Percentiles rank a stretch among this genome's conserved stretches.
phyloP scores from a whole-genome alignment of 2,888 invertebrate genomes.

The Campaea margaritaria region DNA sequence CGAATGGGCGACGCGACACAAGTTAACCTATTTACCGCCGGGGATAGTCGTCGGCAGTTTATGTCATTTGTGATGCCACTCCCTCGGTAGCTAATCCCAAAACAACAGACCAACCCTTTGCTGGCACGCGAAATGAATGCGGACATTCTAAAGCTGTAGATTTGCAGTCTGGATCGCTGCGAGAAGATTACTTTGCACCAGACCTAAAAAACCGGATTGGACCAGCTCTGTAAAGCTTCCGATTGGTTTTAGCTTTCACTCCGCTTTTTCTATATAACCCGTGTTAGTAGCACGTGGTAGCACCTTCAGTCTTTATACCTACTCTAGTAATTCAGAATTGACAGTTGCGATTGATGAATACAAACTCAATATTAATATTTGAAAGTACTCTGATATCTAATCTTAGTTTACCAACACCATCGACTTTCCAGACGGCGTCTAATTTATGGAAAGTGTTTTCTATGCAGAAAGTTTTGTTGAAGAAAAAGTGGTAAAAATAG shows the following conservation, averaged over 20 bases:
- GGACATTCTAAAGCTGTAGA: conserved; percentile 26
- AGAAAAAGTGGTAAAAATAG: conserved; percentile 53
- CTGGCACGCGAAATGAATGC: conserved; percentile 58
- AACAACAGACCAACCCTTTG: conserved; percentile 67
- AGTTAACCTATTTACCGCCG: conserved; percentile 62
- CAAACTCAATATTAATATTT: conserved; percentile 1
- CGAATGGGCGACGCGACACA: conserved; percentile 54
- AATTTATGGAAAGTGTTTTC: conserved; percentile 65
- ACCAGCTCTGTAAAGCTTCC: not conserved
- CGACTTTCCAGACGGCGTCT: conserved; percentile 50
- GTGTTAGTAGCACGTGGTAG: too few relatives aligned
- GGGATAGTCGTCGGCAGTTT: conserved; percentile 51
- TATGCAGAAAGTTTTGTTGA: conserved; percentile 57
- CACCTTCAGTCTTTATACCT: too few relatives aligned
- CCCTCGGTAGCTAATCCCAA: conserved; percentile 43
- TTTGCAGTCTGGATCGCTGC: not conserved
- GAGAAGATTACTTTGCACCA: not conserved
- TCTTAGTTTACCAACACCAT: conserved; percentile 8
- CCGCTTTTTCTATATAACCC: not conserved
- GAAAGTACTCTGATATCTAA: conserved; percentile 4
- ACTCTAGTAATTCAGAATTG: not conserved
- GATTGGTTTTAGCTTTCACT: not conserved
- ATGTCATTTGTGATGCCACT: conserved; percentile 53
- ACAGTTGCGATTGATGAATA: not conserved
- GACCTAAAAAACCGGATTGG: not conserved